Evolutionary conservation across 2,113 vertebrate genomes (phyloP).

Genomic region (Alouatta palliata): DNA sequence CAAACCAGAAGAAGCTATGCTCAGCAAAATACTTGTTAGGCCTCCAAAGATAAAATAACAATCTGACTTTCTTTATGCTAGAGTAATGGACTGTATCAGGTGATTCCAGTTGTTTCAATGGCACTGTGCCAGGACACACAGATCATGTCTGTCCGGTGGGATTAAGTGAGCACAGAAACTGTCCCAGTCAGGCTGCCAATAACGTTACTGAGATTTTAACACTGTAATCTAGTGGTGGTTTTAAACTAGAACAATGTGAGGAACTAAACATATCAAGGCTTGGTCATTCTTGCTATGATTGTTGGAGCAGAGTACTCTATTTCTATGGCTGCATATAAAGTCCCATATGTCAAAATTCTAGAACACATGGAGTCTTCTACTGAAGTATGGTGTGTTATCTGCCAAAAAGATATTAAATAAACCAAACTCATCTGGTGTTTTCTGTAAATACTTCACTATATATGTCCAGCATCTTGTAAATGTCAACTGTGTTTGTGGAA

Average conservation of each 20-base stretch:
- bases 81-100: constrained; percentile 35
- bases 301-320: neutral
- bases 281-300: neutral
- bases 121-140: neutral
- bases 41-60: constrained; percentile 41
- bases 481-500: constrained; percentile 43
- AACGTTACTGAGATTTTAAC: neutral
- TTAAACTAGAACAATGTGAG: constrained; percentile 28
- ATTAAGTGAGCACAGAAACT: constrained; percentile 60
- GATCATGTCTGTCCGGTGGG: constrained; percentile 43
- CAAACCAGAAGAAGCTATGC: neutral
- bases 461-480: constrained; percentile 50
- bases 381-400: constrained; percentile 18
- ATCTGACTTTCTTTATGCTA: constrained; percentile 49
- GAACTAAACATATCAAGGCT: neutral
- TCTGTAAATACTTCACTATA: constrained; percentile 61
- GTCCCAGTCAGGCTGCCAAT: constrained; percentile 46
- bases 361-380: constrained; percentile 48
- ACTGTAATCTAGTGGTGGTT: neutral
- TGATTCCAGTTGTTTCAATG: constrained; percentile 62
- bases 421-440: constrained; percentile 69
- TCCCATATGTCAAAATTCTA: constrained; percentile 23
- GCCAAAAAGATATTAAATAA: constrained; percentile 61
- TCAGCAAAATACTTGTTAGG: constrained; percentile 3
- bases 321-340: constrained; percentile 12